Evolutionary conservation across 1,140 invertebrate species (phyloP).

Genomic region (Diorhabda elongata): DNA sequence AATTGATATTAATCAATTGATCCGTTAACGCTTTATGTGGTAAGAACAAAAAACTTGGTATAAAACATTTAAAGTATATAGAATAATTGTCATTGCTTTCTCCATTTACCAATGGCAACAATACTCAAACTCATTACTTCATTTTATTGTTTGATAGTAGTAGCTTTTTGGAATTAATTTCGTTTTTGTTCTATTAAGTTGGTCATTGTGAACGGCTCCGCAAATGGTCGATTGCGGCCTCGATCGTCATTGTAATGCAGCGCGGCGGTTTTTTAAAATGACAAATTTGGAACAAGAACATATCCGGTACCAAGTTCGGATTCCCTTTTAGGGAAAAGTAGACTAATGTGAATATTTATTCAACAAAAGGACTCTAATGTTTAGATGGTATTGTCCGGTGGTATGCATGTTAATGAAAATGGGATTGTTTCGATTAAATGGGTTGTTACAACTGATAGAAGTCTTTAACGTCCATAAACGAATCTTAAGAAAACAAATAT

Average conservation of each 20-base stretch:
- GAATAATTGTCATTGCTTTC: no score
- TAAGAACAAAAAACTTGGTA: no score
- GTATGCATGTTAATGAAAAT: constrained; percentile 1
- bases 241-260: neutral
- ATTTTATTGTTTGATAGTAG: neutral
- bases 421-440: neutral
- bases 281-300: neutral
- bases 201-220: neutral
- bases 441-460: no score
- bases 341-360: constrained; percentile 1
- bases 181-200: neutral
- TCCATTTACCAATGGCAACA: no score
- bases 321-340: neutral
- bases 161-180: neutral
- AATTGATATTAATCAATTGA: no score
- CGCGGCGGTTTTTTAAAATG: neutral
- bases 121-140: neutral
- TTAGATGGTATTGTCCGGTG: neutral
- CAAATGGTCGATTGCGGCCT: neutral
- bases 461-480: no score
- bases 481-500: no score
- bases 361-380: neutral
- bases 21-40: no score
- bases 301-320: constrained; percentile 1
- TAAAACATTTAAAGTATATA: no score